These are phyloP conservation scores for Caenorhabditis parvicauda DNA, from an alignment of 2,888 invertebrate genomes.

Conservation along the genomic window DNA sequence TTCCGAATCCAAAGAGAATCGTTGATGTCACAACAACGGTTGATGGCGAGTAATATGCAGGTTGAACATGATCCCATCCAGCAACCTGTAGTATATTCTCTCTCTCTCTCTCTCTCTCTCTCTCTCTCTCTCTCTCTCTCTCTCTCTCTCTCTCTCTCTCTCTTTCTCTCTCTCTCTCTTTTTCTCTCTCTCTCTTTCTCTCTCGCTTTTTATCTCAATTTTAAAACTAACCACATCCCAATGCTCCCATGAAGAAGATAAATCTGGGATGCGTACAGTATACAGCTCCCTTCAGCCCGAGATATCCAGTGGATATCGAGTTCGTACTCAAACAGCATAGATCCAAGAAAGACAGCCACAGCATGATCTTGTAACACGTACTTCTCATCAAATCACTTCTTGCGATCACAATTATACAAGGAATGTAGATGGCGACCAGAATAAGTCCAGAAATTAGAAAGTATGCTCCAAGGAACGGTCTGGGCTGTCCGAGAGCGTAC, in stretches of 20 bases:
- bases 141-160: too few species aligned
- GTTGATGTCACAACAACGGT: slow-evolving; percentile 25
- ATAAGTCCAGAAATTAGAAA: slow-evolving; percentile 9
- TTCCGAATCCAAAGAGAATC: slow-evolving; percentile 8
- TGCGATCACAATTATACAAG: slow-evolving; percentile 12
- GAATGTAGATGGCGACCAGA: slow-evolving; percentile 13
- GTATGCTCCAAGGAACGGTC: slow-evolving; percentile 13
- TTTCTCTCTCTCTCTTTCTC: too few species aligned
- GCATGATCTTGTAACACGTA: slow-evolving; percentile 27
- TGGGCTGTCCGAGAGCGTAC: slow-evolving; percentile 3
- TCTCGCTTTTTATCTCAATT: too few species aligned
- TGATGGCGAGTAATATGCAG: slow-evolving; percentile 18
- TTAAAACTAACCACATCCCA: slow-evolving; percentile 15
- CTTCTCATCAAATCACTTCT: slow-evolving; percentile 21
- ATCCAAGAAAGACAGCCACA: slow-evolving; percentile 17
- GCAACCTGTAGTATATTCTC: too few species aligned
- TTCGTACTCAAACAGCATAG: slow-evolving; percentile 15
- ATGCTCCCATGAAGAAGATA: slow-evolving; percentile 15
- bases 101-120: too few species aligned
- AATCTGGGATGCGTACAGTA: slow-evolving; percentile 13
- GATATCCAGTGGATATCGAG: slow-evolving; percentile 14
- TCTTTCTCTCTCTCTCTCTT: too few species aligned
- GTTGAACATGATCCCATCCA: slow-evolving; percentile 26
- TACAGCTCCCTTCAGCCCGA: slow-evolving; percentile 16
- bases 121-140: too few species aligned